These are phyloP conservation scores for Dasypolia templi DNA, from an alignment of 2,888 invertebrate genomes.

Conservation along the genomic window DNA sequence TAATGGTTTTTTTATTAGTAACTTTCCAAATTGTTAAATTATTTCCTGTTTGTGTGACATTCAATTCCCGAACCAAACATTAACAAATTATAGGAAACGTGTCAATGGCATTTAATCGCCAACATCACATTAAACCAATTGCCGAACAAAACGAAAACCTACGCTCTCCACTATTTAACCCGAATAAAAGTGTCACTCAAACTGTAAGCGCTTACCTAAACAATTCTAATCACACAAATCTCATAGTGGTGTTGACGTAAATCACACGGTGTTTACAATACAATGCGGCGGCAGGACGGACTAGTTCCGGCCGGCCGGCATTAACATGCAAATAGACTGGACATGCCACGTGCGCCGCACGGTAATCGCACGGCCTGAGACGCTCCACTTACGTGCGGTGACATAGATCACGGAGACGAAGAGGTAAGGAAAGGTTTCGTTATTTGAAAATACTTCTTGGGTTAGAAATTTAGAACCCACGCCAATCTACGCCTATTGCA, in stretches of 20 bases:
- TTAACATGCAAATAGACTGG: slow-evolving; percentile 72
- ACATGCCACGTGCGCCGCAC: slow-evolving; percentile 64
- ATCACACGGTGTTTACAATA: slow-evolving; percentile 64
- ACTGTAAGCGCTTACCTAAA: slow-evolving; percentile 5
- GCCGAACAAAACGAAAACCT: background rate
- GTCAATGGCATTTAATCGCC: background rate
- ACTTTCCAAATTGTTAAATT: too few relatives aligned
- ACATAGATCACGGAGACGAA: slow-evolving; percentile 39
- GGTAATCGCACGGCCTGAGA: slow-evolving; percentile 54
- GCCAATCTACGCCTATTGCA: too few relatives aligned
- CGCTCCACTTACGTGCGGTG: slow-evolving; percentile 47
- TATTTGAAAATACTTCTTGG: background rate
- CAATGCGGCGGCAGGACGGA: slow-evolving; percentile 53
- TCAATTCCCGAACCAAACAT: background rate
- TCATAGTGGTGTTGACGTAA: slow-evolving; percentile 50
- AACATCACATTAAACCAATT: background rate
- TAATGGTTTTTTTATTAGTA: too few relatives aligned
- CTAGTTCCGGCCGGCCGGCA: slow-evolving; percentile 57
- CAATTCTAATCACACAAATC: slow-evolving; percentile 57
- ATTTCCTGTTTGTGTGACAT: too few relatives aligned
- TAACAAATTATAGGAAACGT: slow-evolving; percentile 16
- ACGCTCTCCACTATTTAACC: background rate
- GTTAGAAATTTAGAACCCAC: too few relatives aligned
- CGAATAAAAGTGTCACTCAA: slow-evolving; percentile 40
- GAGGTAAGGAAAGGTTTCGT: background rate